Evolutionary conservation across 2,113 vertebrate genomes (phyloP), one percentile per base, ranked within the genome.

Genomic region (Ramphastos sulfuratus): DNA sequence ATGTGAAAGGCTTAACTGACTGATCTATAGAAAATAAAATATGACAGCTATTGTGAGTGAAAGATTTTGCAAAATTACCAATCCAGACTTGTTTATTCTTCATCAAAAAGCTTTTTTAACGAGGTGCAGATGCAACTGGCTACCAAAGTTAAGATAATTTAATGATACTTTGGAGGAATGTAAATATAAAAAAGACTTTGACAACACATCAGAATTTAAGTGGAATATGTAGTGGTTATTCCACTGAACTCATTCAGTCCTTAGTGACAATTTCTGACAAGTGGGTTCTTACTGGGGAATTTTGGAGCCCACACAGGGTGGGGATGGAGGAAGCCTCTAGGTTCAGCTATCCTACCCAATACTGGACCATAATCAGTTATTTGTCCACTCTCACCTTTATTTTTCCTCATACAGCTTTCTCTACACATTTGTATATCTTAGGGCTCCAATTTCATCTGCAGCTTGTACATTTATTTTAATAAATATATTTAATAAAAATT

Each of bases 21-120:
- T 19, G 8, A 56, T 52, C n/a, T 30, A 7, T 8, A 48, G 33
- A 90, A 86, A 85, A 69, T 42, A 61, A 37, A 67, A 28, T 0
- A 0, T 1, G 3, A 27, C 46, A 52, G n/a, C 17, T 2, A 1
- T 7, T 48, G 7, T n/a, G 54, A 86, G 60, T 70, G 55, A 73
- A 61, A 71, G 64, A 80, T 92, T 65, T 80, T 76, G 39, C 39
- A 88, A 80, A 90, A 65, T 70, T 65, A 30, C 23, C 28, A 48
- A n/a, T 28, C 14, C 21, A 79, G 69, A 74, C 5, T 67, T 82
- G n/a, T n/a, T 74, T 55, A 63, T 59, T 61, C 39, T 54, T 74
- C 42, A 85, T 37, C 7, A 52, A 27, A 86, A 59, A 39, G 4
- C 6, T 17, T 1, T 60, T 73, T 67, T 27, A 0, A 24, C 59